These are phyloP conservation scores for Pangasius larnaudii DNA, from an alignment of 2,797 vertebrate genomes.

Conservation along the genomic window DNA sequence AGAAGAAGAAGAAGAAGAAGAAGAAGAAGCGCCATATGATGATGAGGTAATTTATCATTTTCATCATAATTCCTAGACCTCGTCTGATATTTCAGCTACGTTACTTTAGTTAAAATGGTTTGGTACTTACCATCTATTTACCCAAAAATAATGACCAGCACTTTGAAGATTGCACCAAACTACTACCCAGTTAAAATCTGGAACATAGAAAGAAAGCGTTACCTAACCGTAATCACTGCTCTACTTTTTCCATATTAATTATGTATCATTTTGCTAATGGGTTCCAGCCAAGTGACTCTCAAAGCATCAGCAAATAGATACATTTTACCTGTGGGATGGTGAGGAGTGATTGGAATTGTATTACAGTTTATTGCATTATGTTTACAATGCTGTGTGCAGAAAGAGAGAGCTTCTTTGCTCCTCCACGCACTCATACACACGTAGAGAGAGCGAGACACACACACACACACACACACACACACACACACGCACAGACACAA, in stretches of 20 bases:
- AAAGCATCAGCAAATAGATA: conserved; percentile 20
- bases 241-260: conserved; percentile 18
- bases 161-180: neutral
- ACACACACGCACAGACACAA: neutral
- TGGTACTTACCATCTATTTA: neutral
- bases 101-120: neutral
- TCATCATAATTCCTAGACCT: neutral
- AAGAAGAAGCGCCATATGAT: too few species aligned
- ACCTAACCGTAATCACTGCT: conserved; percentile 30
- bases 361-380: conserved; percentile 49
- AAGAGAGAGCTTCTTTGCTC: conserved; percentile 19
- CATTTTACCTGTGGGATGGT: conserved; percentile 29
- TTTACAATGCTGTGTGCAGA: conserved; percentile 46
- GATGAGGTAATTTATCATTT: neutral
- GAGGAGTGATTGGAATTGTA: conserved; percentile 38
- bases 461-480: neutral
- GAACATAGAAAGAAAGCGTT: neutral
- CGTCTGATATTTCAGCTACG: neutral
- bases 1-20: neutral
- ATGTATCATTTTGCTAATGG: conserved; percentile 30
- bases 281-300: conserved; percentile 21
- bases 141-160: neutral
- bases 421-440: neutral
- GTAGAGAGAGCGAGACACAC: too few species aligned
- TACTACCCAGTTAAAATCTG: neutral